These are phyloP conservation scores for Paramormyrops kingsleyae DNA, from an alignment of 2,113 vertebrate species.

Conservation along the genomic window DNA sequence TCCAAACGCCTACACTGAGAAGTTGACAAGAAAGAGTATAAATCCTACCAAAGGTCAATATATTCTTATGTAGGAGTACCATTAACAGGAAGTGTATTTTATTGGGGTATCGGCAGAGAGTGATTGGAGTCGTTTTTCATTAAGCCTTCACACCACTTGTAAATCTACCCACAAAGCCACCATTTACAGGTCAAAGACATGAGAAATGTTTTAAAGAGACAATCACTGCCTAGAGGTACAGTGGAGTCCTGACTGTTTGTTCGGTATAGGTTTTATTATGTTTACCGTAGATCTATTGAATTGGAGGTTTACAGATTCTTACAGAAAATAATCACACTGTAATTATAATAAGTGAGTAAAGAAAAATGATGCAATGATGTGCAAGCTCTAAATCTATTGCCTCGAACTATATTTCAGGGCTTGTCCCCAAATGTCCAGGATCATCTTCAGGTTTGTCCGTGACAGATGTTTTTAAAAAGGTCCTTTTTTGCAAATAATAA, in stretches of 20 bases:
- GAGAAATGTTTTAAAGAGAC: not conserved
- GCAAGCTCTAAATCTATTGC: not conserved
- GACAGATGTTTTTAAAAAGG: conserved; percentile 37
- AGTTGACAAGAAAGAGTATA: not conserved
- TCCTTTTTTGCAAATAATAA: conserved; percentile 37
- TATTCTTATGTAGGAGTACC: not conserved
- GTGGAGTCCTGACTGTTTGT: not conserved
- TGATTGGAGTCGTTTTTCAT: not conserved
- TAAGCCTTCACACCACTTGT: not conserved
- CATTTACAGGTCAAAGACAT: not conserved
- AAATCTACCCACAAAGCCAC: not conserved
- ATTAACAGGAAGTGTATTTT: conserved; percentile 1
- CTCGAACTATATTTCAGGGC: not conserved
- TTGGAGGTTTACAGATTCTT: not conserved
- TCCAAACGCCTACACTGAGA: not conserved
- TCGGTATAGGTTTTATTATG: not conserved
- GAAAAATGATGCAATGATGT: not conserved
- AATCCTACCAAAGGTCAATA: conserved; percentile 11
- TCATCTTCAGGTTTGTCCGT: conserved; percentile 38
- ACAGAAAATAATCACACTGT: not conserved
- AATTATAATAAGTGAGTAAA: not conserved
- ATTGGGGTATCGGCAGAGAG: not conserved
- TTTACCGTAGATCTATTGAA: not conserved
- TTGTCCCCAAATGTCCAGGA: not conserved
- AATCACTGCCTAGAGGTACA: not conserved